Base-by-base conservation (phyloP, 1,140 invertebrate genomes). In the Rhyacophila brunnea region DNA sequence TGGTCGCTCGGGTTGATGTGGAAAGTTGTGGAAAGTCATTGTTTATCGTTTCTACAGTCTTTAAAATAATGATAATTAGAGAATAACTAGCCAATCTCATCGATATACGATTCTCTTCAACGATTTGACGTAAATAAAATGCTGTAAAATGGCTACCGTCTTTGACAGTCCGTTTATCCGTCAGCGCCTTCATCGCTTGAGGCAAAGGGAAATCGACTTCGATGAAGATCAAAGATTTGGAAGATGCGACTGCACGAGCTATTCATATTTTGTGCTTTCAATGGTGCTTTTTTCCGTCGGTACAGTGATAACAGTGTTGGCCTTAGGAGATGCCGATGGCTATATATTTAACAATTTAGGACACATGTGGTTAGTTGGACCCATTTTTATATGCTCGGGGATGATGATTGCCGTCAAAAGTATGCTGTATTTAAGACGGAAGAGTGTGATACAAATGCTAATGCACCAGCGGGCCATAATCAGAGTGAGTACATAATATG, bases 331-430 rank as follows among this genome's bases (percentile, higher is more conserved):
- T 65, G 77, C 77, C 17, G 79, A 84, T 72, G 81, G 80, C 34
- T 79, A 81, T 50, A 73, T 85, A 10, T 60, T 64, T 59, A 80
- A 71, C 36, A 81, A 81, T 71, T 72, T 87, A 45, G 83, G 83
- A 50, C 83, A 85, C 71, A 85, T 86, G 83, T 87, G 85, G 85
- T 74, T 86, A 6, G 82, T 86, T 14, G 85, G 85, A 58, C 85
- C 85, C 10, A 82, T 87, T 67, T 85, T 85, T 70, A 85, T 86
- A 60, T 84, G 84, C 72, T 85, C 83, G 35, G 85, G 84, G 46
- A 79, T 86, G 63, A 85, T 86, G 84, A 80, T 87, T 32, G 85
- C 83, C 43, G 82, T 86, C 1, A 86, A 85, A 68, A 85, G 83
- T 67, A 82, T 86, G 74, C 69, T 87, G 28, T 86, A 86, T 70